phyloP scores from a whole-genome alignment of 2,797 vertebrate genomes.

The Zalophus californianus region DNA sequence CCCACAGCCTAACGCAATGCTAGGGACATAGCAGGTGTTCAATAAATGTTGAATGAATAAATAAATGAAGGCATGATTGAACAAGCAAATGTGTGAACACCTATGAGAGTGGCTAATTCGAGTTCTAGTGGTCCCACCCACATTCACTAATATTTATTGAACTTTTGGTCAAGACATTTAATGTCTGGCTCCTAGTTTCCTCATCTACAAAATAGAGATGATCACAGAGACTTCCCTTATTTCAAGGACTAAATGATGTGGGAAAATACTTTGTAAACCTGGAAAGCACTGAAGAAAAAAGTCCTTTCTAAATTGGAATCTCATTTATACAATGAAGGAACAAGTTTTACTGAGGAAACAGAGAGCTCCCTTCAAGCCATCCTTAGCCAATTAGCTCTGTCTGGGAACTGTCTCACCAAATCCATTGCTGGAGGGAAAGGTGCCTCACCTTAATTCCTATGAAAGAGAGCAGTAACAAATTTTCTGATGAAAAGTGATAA shows the following conservation, averaged over 20 bases:
- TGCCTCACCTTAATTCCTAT: not conserved
- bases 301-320: not conserved
- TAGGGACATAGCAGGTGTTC: not conserved
- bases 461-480: not conserved
- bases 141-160: not conserved
- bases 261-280: not conserved
- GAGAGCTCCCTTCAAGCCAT: not conserved
- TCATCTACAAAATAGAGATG: not conserved
- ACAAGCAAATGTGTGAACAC: not conserved
- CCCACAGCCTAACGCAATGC: not conserved
- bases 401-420: not conserved
- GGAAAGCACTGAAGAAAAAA: not conserved
- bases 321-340: not conserved
- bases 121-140: not conserved
- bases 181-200: not conserved
- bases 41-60: not conserved
- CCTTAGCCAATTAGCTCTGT: not conserved
- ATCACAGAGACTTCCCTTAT: not conserved
- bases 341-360: accelerated
- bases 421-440: not conserved
- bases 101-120: accelerated
- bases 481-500: not conserved
- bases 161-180: not conserved
- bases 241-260: not conserved
- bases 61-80: not conserved